Base-by-base conservation (phyloP, 1,140 invertebrate species). In the Drosophila murphyi region DNA sequence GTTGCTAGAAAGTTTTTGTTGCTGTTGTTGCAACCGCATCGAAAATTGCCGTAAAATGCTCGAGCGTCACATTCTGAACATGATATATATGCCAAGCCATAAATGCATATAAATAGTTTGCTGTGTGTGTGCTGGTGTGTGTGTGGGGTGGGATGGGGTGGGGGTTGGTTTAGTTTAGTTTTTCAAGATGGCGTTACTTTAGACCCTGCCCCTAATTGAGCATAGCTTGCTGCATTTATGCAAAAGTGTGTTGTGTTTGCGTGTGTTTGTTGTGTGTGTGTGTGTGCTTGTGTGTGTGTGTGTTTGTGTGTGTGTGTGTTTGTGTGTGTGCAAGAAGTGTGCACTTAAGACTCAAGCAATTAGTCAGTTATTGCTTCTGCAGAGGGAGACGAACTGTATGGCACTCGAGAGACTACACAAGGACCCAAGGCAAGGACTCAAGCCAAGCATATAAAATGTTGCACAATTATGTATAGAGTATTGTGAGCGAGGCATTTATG, bases 361-460 rank as follows among this genome's bases (percentile, higher is more conserved):
- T 87, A 87, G 82, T 87, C 83, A 82, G 82, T 82, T 83, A 88
- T 87, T 76, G 80, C 83, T 82, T 59, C 20, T 80, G 69, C 70
- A 56, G 50, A 6, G 34, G 48, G 45, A 28, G 28, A 31, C 31
- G 56, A 12, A 35, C 39, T 34, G 12, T 39, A 1, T 20, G 20
- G 48, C 48, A 60, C 71, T 60, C 50, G 12, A 51, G 12, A 55
- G 56, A 5, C 35, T 20, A 4, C 48, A 48, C 3, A 31, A 35
- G 43, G 31, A 60, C 43, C 2, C 3, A 37, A 37, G 37, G 6
- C 45, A 60, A 60, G 48, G 55, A 55, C 64, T 48, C 48, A 67
- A 62, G 39, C 37, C 50, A 72, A 51, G 35, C 64, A 43, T 57
- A 41, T 65, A 37, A 56, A 43, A 51, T 72, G 31, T 65, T 39